Evolutionary conservation across 1,140 invertebrate genomes (phyloP).

Genomic region (Drosophila arawakana): DNA sequence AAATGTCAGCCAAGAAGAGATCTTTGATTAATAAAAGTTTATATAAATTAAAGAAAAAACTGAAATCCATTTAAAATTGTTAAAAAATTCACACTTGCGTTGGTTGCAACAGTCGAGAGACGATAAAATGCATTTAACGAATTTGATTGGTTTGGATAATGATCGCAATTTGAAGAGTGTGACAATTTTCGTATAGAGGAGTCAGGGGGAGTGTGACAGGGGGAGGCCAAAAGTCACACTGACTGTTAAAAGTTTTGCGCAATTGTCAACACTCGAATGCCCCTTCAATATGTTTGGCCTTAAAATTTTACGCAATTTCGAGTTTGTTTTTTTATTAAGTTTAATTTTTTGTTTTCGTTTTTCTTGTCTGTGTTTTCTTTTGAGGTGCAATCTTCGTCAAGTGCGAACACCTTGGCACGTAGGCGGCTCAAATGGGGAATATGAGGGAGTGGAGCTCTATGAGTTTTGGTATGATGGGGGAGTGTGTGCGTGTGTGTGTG

Average conservation of each 20-base stretch:
- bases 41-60: neutral
- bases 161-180: constrained; percentile 10
- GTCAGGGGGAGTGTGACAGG: neutral
- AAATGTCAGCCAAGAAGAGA: neutral
- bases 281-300: constrained; percentile 45
- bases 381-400: constrained; percentile 56
- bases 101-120: constrained; percentile 8
- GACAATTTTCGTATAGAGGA: constrained; percentile 3
- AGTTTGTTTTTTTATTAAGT: constrained; percentile 18
- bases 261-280: constrained; percentile 24
- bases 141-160: constrained; percentile 27
- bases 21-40: neutral
- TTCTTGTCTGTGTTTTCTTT: neutral
- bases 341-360: constrained; percentile 4
- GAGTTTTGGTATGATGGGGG: neutral
- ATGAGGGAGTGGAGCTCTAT: constrained; percentile 24
- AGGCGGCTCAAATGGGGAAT: constrained; percentile 30
- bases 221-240: constrained; percentile 21
- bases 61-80: neutral
- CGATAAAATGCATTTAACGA: constrained; percentile 23
- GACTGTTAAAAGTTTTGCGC: constrained; percentile 27
- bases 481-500: constrained; percentile 11
- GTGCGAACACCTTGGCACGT: constrained; percentile 62
- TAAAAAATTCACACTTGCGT: neutral
- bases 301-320: constrained; percentile 58